phyloP scores from a whole-genome alignment of 2,113 vertebrate species.

The Toxotes jaculatrix region DNA sequence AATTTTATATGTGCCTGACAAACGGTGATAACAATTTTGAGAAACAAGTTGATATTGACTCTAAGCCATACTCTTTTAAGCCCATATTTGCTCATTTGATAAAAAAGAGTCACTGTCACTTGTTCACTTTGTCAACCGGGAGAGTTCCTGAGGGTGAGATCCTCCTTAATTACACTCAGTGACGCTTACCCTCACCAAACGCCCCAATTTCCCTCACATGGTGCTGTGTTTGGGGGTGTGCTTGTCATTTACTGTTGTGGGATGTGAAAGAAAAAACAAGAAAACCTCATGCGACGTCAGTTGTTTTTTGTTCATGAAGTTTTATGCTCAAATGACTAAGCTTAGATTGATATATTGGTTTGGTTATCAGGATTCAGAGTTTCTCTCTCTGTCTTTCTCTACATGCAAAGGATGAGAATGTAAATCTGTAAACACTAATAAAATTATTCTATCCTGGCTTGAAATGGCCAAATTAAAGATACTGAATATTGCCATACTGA shows the following conservation, averaged over 20 bases:
- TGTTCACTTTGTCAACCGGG: constrained; percentile 63
- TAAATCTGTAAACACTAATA: constrained; percentile 19
- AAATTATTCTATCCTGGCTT: constrained; percentile 16
- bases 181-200: constrained; percentile 53
- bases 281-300: not conserved
- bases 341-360: not conserved
- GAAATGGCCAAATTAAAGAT: constrained; percentile 33
- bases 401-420: not conserved
- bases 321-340: not conserved
- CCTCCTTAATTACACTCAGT: constrained; percentile 75
- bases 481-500: constrained; percentile 4
- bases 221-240: constrained; percentile 31
- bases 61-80: constrained; percentile 70
- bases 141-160: constrained; percentile 60
- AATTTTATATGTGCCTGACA: constrained; percentile 69
- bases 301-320: constrained; percentile 20
- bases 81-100: constrained; percentile 69
- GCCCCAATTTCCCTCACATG: constrained; percentile 27
- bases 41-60: constrained; percentile 74
- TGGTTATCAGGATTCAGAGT: not conserved
- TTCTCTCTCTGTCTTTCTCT: too few species aligned
- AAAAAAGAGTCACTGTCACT: constrained; percentile 71
- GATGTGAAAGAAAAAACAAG: not conserved
- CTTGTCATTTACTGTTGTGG: constrained; percentile 49
- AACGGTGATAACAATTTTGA: constrained; percentile 70